Evolutionary conservation across 2,797 vertebrate species (phyloP).

Genomic region (Benthosema pterotum): DNA sequence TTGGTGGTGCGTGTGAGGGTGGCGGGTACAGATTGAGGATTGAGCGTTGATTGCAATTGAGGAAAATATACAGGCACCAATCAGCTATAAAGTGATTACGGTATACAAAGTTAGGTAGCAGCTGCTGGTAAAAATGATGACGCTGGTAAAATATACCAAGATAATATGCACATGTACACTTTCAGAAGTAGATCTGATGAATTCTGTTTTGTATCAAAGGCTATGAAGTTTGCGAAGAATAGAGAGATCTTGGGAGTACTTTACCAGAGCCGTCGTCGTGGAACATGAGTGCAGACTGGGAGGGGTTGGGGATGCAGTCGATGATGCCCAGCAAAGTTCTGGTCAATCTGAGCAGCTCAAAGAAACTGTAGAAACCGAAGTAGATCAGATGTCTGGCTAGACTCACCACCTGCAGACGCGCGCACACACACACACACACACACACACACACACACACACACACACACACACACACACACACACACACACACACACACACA

Average conservation of each 20-base stretch:
- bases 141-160: too few species aligned
- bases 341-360: constrained; percentile 93
- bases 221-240: too few species aligned
- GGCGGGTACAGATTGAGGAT: neutral
- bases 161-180: too few species aligned
- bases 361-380: constrained; percentile 99
- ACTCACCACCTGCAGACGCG: constrained; percentile 88
- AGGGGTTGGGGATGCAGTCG: constrained; percentile 89
- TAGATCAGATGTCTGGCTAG: constrained; percentile 97
- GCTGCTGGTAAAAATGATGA: too few species aligned
- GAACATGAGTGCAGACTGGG: constrained; percentile 75
- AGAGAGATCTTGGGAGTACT: too few species aligned
- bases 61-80: too few species aligned
- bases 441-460: neutral
- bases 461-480: neutral
- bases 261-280: constrained; percentile 85
- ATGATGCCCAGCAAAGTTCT: constrained; percentile 95
- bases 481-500: neutral
- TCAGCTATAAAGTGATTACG: too few species aligned
- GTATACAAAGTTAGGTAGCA: too few species aligned
- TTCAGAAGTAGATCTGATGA: too few species aligned
- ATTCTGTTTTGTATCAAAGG: too few species aligned
- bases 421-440: neutral
- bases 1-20: neutral
- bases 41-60: too few species aligned